These are phyloP conservation scores for Hybognathus amarus DNA, from an alignment of 2,797 vertebrate genomes.

Conservation along the genomic window DNA sequence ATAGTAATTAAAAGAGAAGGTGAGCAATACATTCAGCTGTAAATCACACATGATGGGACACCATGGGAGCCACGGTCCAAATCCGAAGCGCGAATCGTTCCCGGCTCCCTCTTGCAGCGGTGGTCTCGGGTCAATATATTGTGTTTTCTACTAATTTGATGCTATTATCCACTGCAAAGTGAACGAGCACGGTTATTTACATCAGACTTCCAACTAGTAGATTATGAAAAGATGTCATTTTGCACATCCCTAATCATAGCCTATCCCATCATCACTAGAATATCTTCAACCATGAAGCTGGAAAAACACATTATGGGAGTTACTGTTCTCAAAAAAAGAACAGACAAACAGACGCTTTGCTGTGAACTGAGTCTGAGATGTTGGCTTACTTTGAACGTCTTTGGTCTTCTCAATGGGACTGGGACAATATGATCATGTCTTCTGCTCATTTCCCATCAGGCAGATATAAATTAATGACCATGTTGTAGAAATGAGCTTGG, in stretches of 20 bases:
- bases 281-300: constrained; percentile 15
- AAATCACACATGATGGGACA: constrained; percentile 56
- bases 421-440: not conserved
- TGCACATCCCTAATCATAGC: constrained; percentile 19
- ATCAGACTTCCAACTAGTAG: not conserved
- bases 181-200: not conserved
- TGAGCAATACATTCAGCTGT: constrained; percentile 44
- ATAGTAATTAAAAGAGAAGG: constrained; percentile 66
- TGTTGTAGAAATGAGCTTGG: constrained; percentile 13
- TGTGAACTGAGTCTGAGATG: constrained; percentile 12
- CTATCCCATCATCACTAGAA: constrained; percentile 1
- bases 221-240: constrained; percentile 22
- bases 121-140: not conserved
- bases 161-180: not conserved
- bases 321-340: constrained; percentile 26
- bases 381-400: not conserved
- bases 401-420: constrained; percentile 10
- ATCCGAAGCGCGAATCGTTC: too few species aligned
- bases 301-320: constrained; percentile 23
- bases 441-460: constrained; percentile 1
- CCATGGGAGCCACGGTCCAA: constrained; percentile 6
- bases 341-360: constrained; percentile 3
- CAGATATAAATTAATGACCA: constrained; percentile 30
- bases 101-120: too few species aligned
- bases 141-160: not conserved